Evolutionary conservation across 2,888 invertebrate species (phyloP).

Genomic region (Noctua janthe): DNA sequence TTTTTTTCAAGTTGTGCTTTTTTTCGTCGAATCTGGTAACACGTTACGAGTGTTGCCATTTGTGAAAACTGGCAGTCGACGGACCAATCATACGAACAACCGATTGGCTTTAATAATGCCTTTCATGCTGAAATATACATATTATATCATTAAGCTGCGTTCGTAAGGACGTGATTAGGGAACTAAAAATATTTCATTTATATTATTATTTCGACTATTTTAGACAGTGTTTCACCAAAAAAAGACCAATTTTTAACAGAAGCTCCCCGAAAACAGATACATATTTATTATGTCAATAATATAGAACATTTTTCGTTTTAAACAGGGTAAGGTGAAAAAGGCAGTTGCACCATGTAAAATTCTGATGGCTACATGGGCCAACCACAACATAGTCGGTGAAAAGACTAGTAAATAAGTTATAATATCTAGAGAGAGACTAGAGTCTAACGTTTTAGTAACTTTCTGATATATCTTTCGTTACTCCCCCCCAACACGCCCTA

Average conservation of each 20-base stretch:
- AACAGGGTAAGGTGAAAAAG: background rate
- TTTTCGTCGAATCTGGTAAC: constrained; percentile 38
- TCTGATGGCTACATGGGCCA: constrained; percentile 7
- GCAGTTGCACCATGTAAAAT: constrained; percentile 2
- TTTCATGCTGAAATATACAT: constrained; percentile 51
- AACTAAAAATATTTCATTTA: constrained; percentile 4
- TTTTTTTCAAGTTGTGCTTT: constrained; percentile 9
- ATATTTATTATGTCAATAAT: background rate
- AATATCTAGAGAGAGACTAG: constrained; percentile 53
- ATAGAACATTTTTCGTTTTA: background rate
- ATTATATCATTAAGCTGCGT: constrained; percentile 26
- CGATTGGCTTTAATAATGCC: constrained; percentile 43
- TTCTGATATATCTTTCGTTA: constrained; percentile 41
- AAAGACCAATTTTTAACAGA: background rate
- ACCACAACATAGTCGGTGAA: constrained; percentile 8
- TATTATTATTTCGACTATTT: background rate
- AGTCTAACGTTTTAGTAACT: constrained; percentile 43
- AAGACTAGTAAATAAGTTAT: constrained; percentile 24
- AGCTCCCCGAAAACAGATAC: background rate
- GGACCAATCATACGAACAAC: constrained; percentile 47
- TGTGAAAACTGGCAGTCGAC: constrained; percentile 44
- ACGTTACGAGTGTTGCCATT: constrained; percentile 55
- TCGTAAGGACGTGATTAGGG: constrained; percentile 48
- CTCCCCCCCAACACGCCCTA: constrained; percentile 53
- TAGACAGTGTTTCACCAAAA: background rate